Evolutionary conservation across 1,140 invertebrate species (phyloP).

Genomic region (Alviniconcha marisindica): DNA sequence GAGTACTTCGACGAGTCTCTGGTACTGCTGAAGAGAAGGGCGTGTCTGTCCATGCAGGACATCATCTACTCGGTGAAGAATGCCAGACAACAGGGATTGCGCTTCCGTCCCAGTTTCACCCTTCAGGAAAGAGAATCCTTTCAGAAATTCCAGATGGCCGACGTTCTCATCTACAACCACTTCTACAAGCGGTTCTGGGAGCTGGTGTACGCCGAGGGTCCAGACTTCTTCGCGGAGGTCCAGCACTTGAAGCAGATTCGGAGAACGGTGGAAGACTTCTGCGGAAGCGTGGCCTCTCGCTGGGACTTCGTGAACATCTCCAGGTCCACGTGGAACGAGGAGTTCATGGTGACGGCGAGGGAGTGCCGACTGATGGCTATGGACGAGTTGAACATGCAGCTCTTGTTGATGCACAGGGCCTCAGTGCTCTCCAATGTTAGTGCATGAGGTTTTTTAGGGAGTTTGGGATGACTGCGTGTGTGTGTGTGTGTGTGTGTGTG

Average conservation of each 20-base stretch:
- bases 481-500: conserved; percentile 12
- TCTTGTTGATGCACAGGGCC: neutral
- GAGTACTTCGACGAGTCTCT: conserved; percentile 79
- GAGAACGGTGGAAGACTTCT: conserved; percentile 42
- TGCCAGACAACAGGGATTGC: neutral
- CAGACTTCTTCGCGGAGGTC: conserved; percentile 47
- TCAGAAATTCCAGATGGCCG: conserved; percentile 44
- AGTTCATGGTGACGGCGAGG: conserved; percentile 43
- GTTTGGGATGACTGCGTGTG: neutral
- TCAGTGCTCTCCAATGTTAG: neutral
- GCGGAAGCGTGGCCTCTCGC: neutral
- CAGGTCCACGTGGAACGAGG: conserved; percentile 44
- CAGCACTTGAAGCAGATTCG: conserved; percentile 44
- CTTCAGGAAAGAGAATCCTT: conserved; percentile 29
- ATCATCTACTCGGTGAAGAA: conserved; percentile 67
- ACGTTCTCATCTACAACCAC: conserved; percentile 53
- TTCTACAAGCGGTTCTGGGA: conserved; percentile 48
- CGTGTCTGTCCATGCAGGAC: conserved; percentile 77
- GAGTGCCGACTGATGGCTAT: conserved; percentile 52
- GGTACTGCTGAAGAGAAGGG: conserved; percentile 75
- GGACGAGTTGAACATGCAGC: conserved; percentile 43
- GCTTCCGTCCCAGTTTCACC: conserved; percentile 26
- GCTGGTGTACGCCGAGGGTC: conserved; percentile 29
- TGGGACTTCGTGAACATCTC: conserved; percentile 31
- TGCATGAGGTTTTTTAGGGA: too few relatives aligned